Base-by-base conservation (phyloP, 2,797 vertebrate genomes). In the Nasua narica region DNA sequence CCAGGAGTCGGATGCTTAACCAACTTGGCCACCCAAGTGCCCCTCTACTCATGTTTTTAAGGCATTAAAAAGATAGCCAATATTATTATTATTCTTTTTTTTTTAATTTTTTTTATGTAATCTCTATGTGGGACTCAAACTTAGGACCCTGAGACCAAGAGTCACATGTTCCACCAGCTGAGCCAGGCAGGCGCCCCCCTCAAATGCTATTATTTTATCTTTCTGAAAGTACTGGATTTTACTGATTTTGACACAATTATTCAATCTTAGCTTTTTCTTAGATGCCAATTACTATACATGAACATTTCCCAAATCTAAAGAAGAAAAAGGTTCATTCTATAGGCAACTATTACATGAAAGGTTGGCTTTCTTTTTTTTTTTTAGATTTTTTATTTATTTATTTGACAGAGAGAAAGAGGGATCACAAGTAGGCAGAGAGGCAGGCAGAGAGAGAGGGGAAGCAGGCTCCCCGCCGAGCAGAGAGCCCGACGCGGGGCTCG, bases 191-290 rank as follows among this genome's bases (percentile, higher is more conserved):
- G 27, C 1, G 3, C 40, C 70, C 40, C 70, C 70, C 40, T 29
- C 70, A 46, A 16, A 74, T 74, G 23, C 54, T 94, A 76, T 70
- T 90, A 46, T 93, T 97, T 90, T 62, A 50, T 93, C 86, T 87
- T 72, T 54, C 67, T 87, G 58, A 40, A 79, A 87, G 56, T 90
- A 19, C 35, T 74, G 16, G 25, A 40, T 77, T 91, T 90, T 87
- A 77, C 14, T 60, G 78, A 69, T 78, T 90, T 90, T 93, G 40
- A 93, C 5, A 65, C 52, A 43, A 56, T 70, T 93, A 78, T 90
- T 93, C 67, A 96, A 84, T 84, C 18, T 81, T 58, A 78, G 54
- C 48, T 92, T 91, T 95, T 90, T 48, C 76, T 87, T 15, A 85
- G 72, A 85, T 79, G 37, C 65, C 40, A 97, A 87, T 85, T 85